Percentiles rank a stretch among this genome's conserved stretches.
Conservation (phyloP, 1,140 invertebrate species). For the Bombus difficillimus region DNA sequence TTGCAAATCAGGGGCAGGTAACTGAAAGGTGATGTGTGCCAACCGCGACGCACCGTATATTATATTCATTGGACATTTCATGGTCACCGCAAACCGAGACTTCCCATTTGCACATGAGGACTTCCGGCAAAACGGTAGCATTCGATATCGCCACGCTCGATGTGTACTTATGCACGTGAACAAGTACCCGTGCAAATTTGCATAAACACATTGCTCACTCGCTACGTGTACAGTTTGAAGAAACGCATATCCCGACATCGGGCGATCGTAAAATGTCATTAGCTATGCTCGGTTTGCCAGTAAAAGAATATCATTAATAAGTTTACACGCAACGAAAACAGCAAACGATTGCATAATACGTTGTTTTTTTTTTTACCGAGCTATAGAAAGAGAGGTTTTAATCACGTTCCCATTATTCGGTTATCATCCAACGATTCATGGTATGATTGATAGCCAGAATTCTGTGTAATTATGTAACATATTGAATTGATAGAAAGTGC, state of each 20-base stretch:
- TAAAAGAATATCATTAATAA: constrained; percentile 4
- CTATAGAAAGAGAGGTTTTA: rapidly evolving
- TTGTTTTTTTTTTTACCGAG: neutral
- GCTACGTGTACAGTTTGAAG: constrained; percentile 20
- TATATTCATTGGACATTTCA: constrained; percentile 73
- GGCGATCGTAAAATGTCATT: constrained; percentile 18
- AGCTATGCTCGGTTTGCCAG: neutral
- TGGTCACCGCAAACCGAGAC: constrained; percentile 67
- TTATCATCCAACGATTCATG: too few relatives aligned
- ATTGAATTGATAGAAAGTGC: neutral
- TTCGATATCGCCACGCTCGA: constrained; percentile 25
- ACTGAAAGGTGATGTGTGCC: neutral
- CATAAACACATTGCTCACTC: constrained; percentile 44
- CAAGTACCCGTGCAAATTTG: constrained; percentile 41
- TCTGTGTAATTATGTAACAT: neutral
- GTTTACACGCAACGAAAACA: neutral
- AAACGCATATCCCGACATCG: constrained; percentile 27
- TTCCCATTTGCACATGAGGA: constrained; percentile 48
- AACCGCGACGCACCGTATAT: constrained; percentile 47
- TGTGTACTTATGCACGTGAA: constrained; percentile 44
- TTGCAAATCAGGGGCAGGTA: neutral
- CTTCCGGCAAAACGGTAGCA: constrained; percentile 41
- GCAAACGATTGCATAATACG: neutral
- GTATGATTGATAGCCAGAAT: neutral
- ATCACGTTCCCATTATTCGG: neutral